Base-by-base conservation (phyloP, 2,797 vertebrate genomes). In the Eurystomus glaucurus region DNA sequence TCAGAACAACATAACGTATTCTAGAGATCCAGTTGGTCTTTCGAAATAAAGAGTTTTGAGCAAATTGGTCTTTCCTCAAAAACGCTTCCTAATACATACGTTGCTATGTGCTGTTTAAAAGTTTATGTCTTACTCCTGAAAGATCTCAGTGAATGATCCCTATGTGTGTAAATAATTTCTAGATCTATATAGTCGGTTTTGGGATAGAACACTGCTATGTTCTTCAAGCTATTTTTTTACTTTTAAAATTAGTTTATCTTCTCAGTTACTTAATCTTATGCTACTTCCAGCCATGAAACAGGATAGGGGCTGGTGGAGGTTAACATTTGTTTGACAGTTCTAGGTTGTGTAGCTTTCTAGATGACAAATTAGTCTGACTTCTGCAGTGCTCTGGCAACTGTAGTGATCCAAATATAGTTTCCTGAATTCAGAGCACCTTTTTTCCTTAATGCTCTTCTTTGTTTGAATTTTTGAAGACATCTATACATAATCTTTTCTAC, bases 351-450 rank as follows among this genome's bases (percentile, higher is more conserved):
- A 43, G 46, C 51, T 94, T 87, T 87, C 46, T 58, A 69, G 58
- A 79, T 87, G 85, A 93, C 23, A 78, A 92, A 95, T 95, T 78
- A 65, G 58, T 90, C 72, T 78, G 77, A 86, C 69, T 96, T 92
- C 18, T 43, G 65, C 69, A 92, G 72, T 21, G 26, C n/a, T 92
- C 51, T 92, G 85, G 69, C 0, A 0, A 72, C 85, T 61, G 21
- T 29, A 78, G 41, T n/a, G 70, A 86, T 86, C 41, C 62, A 93
- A 89, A 86, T 86, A 68, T 13, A 84, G 41, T 93, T 92, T 92
- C 41, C 61, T 78, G 76, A 86, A 81, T 76, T 88, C 61, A 65
- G 6, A 93, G 39, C 8, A 57, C 50, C 26, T 94, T 92, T 81
- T 91, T 90, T 88, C 51, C 66, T 78, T 90, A 94, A 69, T 62